phyloP scores from a whole-genome alignment of 2,888 invertebrate genomes.

The Eupithecia centaureata region DNA sequence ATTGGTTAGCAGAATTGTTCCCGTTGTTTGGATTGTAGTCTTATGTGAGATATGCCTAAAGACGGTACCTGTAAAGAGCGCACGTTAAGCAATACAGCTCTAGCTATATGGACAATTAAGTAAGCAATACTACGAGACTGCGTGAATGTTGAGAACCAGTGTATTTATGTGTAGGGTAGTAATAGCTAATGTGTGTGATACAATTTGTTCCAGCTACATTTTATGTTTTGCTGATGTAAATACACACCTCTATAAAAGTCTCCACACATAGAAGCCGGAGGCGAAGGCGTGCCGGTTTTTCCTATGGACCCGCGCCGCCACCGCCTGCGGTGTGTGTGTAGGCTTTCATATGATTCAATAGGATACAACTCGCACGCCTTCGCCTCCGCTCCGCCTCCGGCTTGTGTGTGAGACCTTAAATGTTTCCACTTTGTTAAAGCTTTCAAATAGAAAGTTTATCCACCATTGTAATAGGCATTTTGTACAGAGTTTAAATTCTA shows the following conservation, averaged over 20 bases:
- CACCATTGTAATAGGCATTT: constrained; percentile 30
- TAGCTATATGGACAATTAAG: not conserved
- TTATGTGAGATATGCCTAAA: not conserved
- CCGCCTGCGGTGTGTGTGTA: no score
- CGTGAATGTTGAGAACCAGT: constrained; percentile 19
- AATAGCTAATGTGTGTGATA: constrained; percentile 11
- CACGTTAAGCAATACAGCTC: not conserved
- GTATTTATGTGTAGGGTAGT: constrained; percentile 6
- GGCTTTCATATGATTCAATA: no score
- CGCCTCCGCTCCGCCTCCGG: no score
- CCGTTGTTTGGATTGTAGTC: not conserved
- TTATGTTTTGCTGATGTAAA: constrained; percentile 24
- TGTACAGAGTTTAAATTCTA: constrained; percentile 37
- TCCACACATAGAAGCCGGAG: no score
- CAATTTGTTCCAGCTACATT: constrained; percentile 4
- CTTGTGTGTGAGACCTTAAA: no score
- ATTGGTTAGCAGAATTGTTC: not conserved
- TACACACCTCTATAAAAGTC: constrained; percentile 16
- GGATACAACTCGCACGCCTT: no score
- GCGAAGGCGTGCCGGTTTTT: no score
- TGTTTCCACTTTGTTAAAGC: constrained; percentile 8
- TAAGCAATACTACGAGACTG: constrained; percentile 8
- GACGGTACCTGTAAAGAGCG: not conserved
- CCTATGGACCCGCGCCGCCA: no score
- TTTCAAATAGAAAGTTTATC: constrained; percentile 21